These are phyloP conservation scores for Glaucopsyche alexis DNA, from an alignment of 2,888 invertebrate species.

Conservation along the genomic window DNA sequence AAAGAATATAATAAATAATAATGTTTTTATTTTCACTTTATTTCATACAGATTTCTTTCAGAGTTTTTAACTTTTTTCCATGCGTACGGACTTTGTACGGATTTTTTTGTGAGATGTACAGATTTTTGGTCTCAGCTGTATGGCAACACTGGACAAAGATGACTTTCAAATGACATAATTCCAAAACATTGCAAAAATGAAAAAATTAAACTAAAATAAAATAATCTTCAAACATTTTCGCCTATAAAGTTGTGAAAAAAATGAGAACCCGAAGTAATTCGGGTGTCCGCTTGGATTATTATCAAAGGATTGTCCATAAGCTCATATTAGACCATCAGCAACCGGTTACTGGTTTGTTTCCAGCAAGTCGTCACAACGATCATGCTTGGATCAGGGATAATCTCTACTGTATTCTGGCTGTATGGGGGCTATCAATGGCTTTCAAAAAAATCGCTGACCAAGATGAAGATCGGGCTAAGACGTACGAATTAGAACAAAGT, in stretches of 20 bases:
- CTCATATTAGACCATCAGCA: slow-evolving; percentile 96
- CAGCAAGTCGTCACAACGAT: slow-evolving; percentile 90
- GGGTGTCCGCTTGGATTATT: slow-evolving; percentile 96
- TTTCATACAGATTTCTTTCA: too few relatives aligned
- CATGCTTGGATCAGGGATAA: slow-evolving; percentile 99
- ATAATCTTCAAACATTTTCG: slow-evolving; percentile 30
- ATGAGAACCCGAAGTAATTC: slow-evolving; percentile 95
- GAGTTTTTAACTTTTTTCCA: too few relatives aligned
- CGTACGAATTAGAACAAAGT: slow-evolving; percentile 97
- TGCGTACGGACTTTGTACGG: too few relatives aligned
- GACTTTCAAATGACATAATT: slow-evolving; percentile 70
- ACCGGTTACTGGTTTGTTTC: slow-evolving; percentile 98
- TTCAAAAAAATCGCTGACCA: slow-evolving; percentile 99
- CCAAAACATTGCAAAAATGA: background rate
- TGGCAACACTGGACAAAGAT: slow-evolving; percentile 42
- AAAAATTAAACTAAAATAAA: slow-evolving; percentile 24
- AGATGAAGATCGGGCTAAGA: slow-evolving; percentile 98
- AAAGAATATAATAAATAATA: too few relatives aligned
- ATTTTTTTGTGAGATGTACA: too few relatives aligned
- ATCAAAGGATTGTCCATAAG: slow-evolving; percentile 95
- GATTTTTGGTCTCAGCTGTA: too few relatives aligned
- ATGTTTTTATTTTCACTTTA: too few relatives aligned
- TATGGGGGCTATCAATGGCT: slow-evolving; percentile 99
- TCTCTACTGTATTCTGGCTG: slow-evolving; percentile 96
- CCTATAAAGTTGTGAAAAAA: slow-evolving; percentile 41